phyloP scores from a whole-genome alignment of 2,797 vertebrate species.

The Gymnopithys bicolor region DNA sequence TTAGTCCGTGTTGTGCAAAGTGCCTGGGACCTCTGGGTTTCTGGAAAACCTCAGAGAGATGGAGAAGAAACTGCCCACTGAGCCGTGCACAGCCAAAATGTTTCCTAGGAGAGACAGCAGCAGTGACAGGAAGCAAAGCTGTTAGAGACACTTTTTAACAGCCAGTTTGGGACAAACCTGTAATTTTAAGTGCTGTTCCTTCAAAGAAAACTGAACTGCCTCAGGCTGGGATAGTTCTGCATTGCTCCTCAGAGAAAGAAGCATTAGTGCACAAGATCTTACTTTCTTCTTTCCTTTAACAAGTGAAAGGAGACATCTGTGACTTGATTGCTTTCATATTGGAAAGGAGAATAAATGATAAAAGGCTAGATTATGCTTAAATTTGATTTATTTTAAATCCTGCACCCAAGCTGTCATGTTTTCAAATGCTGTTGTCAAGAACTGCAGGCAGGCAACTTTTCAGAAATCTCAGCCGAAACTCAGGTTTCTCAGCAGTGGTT shows the following conservation, averaged over 20 bases:
- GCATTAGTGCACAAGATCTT: not conserved
- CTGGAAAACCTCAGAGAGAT: constrained; percentile 33
- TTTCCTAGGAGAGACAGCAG: constrained; percentile 40
- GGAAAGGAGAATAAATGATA: not conserved
- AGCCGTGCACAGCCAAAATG: constrained; percentile 37
- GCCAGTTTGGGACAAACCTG: constrained; percentile 3
- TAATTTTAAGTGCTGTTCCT: constrained; percentile 35
- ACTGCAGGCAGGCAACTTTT: not conserved
- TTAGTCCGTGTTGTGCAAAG: not conserved
- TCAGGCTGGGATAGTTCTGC: not conserved
- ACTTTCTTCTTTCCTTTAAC: constrained; percentile 16
- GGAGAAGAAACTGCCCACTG: constrained; percentile 20
- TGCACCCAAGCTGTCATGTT: not conserved
- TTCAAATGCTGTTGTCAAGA: not conserved
- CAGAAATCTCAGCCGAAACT: not conserved
- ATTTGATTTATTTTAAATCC: not conserved
- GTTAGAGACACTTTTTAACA: constrained; percentile 14
- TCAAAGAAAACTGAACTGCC: not conserved
- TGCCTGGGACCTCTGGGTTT: not conserved
- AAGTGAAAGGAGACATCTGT: not conserved
- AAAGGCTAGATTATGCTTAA: not conserved
- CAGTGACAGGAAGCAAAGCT: constrained; percentile 21
- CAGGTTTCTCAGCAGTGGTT: not conserved
- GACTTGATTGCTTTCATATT: not conserved
- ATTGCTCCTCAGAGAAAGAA: constrained; percentile 14